Conservation (phyloP, 2,797 vertebrate species). For the Myotis myotis region DNA sequence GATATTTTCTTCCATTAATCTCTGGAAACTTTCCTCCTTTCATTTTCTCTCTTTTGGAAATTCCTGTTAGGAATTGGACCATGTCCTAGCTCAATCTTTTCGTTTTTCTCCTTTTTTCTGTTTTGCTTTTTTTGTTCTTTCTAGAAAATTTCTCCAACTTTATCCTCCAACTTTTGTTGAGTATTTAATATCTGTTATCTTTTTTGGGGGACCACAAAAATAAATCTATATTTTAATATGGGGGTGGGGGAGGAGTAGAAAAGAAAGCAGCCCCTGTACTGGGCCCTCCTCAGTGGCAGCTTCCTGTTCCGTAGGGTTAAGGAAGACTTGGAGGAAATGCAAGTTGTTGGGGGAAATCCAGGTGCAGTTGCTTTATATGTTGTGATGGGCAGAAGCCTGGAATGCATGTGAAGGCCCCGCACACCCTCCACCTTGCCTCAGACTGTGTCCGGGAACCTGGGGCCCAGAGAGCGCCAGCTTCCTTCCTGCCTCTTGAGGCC, state of each 20-base stretch:
- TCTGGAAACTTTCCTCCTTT: background rate
- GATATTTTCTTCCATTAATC: background rate
- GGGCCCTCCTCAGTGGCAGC: constrained; percentile 69
- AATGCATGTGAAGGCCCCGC: constrained; percentile 63
- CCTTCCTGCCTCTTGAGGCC: background rate
- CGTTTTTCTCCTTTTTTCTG: background rate
- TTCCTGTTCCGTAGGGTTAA: constrained; percentile 69
- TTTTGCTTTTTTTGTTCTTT: background rate
- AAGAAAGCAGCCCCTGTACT: constrained; percentile 57
- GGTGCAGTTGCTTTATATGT: constrained; percentile 68
- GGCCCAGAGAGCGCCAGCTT: background rate
- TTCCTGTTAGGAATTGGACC: background rate
- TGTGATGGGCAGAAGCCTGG: constrained; percentile 66
- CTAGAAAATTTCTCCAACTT: background rate
- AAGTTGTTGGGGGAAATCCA: constrained; percentile 74
- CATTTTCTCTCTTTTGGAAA: background rate
- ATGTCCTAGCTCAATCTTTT: background rate
- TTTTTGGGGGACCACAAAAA: constrained; percentile 63
- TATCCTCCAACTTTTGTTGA: background rate
- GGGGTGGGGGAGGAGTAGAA: constrained; percentile 23
- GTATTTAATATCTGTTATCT: background rate
- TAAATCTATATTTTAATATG: constrained; percentile 71
- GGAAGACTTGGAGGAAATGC: constrained; percentile 76
- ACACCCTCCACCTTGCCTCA: constrained; percentile 75
- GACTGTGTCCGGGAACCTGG: constrained; percentile 71